These are phyloP conservation scores for Corythaixoides concolor DNA, from an alignment of 2,113 vertebrate species.

Conservation along the genomic window DNA sequence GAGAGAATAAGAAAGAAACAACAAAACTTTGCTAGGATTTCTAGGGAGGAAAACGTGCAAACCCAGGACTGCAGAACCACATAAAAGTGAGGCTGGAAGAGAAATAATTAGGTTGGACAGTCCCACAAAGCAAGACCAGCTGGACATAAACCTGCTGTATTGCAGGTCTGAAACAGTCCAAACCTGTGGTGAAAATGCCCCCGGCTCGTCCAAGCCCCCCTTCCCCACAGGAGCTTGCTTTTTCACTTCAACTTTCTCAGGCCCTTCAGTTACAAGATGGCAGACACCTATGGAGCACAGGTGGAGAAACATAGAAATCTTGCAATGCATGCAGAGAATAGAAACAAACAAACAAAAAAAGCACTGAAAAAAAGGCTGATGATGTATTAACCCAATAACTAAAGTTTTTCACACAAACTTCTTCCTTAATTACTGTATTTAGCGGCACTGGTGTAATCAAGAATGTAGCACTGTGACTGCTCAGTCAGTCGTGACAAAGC, in stretches of 20 bases:
- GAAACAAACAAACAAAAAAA: slow-evolving; percentile 19
- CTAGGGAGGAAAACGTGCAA: background rate
- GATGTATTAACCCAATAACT: slow-evolving; percentile 5
- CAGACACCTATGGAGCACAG: background rate
- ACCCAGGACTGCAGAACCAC: background rate
- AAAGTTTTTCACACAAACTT: slow-evolving; percentile 23
- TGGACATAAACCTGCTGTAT: background rate
- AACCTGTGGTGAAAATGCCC: background rate
- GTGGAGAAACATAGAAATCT: background rate
- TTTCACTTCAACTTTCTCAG: background rate
- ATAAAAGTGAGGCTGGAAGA: background rate
- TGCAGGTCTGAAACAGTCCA: background rate
- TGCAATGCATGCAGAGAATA: background rate
- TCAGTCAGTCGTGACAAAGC: background rate
- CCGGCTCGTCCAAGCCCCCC: background rate
- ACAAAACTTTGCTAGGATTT: background rate
- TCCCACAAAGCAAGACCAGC: background rate
- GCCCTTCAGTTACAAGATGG: background rate
- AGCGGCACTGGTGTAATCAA: background rate
- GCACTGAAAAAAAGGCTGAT: background rate
- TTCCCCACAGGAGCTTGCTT: background rate
- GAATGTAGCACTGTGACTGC: background rate
- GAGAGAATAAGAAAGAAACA: background rate
- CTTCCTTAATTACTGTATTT: slow-evolving; percentile 53
- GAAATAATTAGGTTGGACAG: background rate